Evolutionary conservation across 2,888 invertebrate genomes (phyloP).

Genomic region (Nymphalis urticae): DNA sequence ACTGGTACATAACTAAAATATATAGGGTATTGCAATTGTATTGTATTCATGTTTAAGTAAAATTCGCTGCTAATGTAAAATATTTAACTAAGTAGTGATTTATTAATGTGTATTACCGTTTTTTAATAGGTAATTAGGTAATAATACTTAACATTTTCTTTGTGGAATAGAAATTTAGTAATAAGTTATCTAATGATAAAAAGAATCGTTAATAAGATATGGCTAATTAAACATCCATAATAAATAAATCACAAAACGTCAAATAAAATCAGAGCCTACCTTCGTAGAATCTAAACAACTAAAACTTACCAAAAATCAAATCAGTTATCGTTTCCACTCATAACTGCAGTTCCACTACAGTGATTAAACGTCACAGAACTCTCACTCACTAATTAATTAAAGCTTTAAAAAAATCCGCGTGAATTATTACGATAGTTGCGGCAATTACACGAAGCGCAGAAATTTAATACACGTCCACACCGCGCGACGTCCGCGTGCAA

Average conservation of each 20-base stretch:
- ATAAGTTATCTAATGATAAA: too few species aligned
- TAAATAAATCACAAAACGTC: not conserved
- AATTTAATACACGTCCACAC: constrained; percentile 36
- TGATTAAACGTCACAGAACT: constrained; percentile 48
- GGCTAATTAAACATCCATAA: too few species aligned
- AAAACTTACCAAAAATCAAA: constrained; percentile 50
- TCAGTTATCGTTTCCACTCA: constrained; percentile 41
- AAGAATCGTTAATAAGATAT: not conserved
- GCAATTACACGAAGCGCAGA: constrained; percentile 13
- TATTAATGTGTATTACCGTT: too few species aligned
- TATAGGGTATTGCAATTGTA: too few species aligned
- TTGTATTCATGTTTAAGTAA: too few species aligned
- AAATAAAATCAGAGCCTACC: not conserved
- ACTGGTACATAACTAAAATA: too few species aligned
- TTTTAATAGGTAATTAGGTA: too few species aligned
- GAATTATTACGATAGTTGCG: constrained; percentile 42
- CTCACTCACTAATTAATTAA: constrained; percentile 54
- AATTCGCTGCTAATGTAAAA: too few species aligned
- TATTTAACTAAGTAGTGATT: too few species aligned
- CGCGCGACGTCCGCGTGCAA: constrained; percentile 45
- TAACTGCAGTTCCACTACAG: constrained; percentile 51
- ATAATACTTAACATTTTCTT: too few species aligned
- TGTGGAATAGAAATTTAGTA: too few species aligned
- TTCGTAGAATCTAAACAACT: constrained; percentile 20
- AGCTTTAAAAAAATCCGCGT: constrained; percentile 42